Percentiles rank a stretch among this genome's conserved stretches.
phyloP scores from a whole-genome alignment of 2,113 vertebrate genomes.

The Odobenus rosmarus region DNA sequence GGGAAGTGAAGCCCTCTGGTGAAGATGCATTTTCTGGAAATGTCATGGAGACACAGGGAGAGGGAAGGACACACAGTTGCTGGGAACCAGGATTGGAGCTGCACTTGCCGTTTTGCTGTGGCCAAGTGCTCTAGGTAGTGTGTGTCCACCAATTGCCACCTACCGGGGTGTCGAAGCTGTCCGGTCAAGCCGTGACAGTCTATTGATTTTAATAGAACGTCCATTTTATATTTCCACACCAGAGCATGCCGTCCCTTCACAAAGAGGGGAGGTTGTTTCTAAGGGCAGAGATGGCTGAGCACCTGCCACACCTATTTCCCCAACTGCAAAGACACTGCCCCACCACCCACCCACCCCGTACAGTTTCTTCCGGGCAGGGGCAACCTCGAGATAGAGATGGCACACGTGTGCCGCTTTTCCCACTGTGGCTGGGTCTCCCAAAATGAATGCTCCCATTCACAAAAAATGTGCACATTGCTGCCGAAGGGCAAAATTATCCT shows the following conservation, averaged over 20 bases:
- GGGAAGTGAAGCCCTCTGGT: constrained; percentile 31
- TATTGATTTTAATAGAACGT: constrained; percentile 27
- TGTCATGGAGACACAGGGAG: not conserved
- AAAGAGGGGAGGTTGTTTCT: not conserved
- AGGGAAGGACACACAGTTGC: not conserved
- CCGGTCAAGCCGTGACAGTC: not conserved
- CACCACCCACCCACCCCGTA: not conserved
- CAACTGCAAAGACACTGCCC: fast-evolving
- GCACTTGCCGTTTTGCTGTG: fast-evolving
- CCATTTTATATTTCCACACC: constrained; percentile 50
- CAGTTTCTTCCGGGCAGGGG: not conserved
- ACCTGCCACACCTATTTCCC: not conserved
- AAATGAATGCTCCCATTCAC: not conserved
- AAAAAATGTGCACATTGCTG: constrained; percentile 60
- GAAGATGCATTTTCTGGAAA: constrained; percentile 13
- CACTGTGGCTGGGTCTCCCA: not conserved
- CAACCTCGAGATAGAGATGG: not conserved
- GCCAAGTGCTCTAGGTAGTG: not conserved
- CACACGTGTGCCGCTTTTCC: constrained; percentile 37
- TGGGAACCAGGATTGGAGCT: not conserved
- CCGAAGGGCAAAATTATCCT: constrained; percentile 65
- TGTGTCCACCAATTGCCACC: not conserved
- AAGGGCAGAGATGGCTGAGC: not conserved
- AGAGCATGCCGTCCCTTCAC: not conserved
- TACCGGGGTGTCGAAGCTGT: not conserved